phyloP scores from a whole-genome alignment of 2,888 invertebrate species.

The Gymnosoma rotundatum region DNA sequence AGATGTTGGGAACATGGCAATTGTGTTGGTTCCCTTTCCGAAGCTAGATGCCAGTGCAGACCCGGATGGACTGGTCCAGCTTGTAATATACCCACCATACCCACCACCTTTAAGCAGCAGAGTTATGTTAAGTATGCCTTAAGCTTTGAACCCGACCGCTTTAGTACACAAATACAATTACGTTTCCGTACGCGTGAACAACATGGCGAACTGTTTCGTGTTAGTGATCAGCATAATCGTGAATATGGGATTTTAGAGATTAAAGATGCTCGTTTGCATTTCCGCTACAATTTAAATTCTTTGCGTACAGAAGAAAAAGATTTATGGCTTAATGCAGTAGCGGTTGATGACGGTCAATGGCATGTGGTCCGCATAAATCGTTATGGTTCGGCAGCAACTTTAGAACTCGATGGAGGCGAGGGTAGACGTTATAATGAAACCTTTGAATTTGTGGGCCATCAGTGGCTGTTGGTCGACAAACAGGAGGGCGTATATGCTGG shows the following conservation, averaged over 20 bases:
- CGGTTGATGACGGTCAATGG: slow-evolving; percentile 98
- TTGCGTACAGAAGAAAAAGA: slow-evolving; percentile 94
- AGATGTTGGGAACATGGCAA: slow-evolving; percentile 97
- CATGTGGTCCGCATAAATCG: slow-evolving; percentile 95
- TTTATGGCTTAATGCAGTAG: slow-evolving; percentile 93
- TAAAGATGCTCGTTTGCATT: slow-evolving; percentile 93
- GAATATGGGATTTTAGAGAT: slow-evolving; percentile 97
- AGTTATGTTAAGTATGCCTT: slow-evolving; percentile 98
- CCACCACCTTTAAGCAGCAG: slow-evolving; percentile 95
- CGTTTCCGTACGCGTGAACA: slow-evolving; percentile 96
- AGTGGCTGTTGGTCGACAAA: slow-evolving; percentile 95
- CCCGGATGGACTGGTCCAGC: slow-evolving; percentile 97
- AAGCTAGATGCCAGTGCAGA: slow-evolving; percentile 95
- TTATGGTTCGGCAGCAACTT: slow-evolving; percentile 95
- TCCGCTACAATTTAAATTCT: slow-evolving; percentile 96
- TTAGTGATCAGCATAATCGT: slow-evolving; percentile 96
- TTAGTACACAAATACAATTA: slow-evolving; percentile 95
- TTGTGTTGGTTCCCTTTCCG: slow-evolving; percentile 94
- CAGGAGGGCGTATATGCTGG: slow-evolving; percentile 98
- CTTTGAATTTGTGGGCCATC: slow-evolving; percentile 94
- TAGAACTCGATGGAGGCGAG: slow-evolving; percentile 97
- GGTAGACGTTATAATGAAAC: slow-evolving; percentile 96
- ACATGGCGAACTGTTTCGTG: slow-evolving; percentile 95
- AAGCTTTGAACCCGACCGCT: slow-evolving; percentile 95
- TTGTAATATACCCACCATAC: slow-evolving; percentile 92